Base-by-base conservation (phyloP, 2,888 invertebrate genomes). In the Cenopis cana region DNA sequence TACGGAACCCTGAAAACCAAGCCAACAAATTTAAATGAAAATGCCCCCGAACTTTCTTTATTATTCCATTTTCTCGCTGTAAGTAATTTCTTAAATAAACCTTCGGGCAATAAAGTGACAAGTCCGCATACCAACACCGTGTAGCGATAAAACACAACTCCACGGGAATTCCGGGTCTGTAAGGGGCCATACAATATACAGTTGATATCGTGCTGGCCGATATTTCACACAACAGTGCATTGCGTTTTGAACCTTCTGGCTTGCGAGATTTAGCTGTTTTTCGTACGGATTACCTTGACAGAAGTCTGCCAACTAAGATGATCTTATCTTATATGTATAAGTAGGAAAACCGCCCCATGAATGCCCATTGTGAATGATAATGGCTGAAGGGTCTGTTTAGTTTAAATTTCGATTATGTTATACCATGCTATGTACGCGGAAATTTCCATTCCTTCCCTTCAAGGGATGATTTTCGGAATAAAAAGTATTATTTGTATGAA, bases 351-450 rank as follows among this genome's bases (percentile, higher is more conserved):
- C 46, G 46, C 8, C 8, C n/a, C 46, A 6, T 46, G 46, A 46
- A 46, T 46, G 6, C 46, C n/a, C n/a, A n/a, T 46, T 46, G 46
- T 46, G 46, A n/a, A 41, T 46, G 46, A n/a, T n/a, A 46, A 46
- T 5, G 8, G 12, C 33, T 8, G 41, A 14, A 46, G 46, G 46
- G n/a, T 1, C n/a, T 6, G n/a, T 46, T n/a, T n/a, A n/a, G 46
- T 46, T 46, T 46, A 46, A 5, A 5, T 33, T 33, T 8, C 3
- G 9, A 33, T 33, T n/a, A n/a, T n/a, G n/a, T n/a, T n/a, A n/a
- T n/a, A n/a, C n/a, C n/a, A n/a, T n/a, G n/a, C n/a, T n/a, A n/a
- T n/a, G n/a, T n/a, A n/a, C n/a, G n/a, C n/a, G n/a, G n/a, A n/a
- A n/a, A n/a, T n/a, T n/a, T n/a, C n/a, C n/a, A n/a, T n/a, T n/a